Evolutionary conservation across 2,797 vertebrate species (phyloP).

Genomic region (Gallinago nigripennis): DNA sequence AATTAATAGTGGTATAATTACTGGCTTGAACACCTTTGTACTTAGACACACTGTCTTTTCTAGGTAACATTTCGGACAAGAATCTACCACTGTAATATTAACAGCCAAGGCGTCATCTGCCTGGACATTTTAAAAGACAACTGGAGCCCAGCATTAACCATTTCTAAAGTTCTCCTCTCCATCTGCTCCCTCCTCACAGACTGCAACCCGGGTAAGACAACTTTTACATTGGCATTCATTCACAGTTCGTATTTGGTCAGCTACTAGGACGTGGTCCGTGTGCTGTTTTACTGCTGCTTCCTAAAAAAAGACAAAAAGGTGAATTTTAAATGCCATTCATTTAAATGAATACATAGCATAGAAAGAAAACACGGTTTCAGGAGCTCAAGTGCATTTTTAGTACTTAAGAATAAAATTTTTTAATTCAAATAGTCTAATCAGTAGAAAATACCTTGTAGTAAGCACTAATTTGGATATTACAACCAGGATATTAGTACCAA

Average conservation of each 20-base stretch:
- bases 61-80: conserved; percentile 96
- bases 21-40: not conserved
- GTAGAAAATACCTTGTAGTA: conserved; percentile 44
- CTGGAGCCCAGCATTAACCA: conserved; percentile 97
- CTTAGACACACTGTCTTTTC: not conserved
- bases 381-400: conserved; percentile 11
- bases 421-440: conserved; percentile 23
- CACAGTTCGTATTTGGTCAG: not conserved
- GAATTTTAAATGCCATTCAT: not conserved
- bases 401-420: not conserved
- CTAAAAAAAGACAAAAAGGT: not conserved
- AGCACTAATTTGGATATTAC: conserved; percentile 61
- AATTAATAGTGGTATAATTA: not conserved
- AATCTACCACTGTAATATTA: conserved; percentile 99
- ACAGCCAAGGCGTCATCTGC: conserved; percentile 98
- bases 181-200: conserved; percentile 99
- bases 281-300: not conserved
- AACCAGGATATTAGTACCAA: conserved; percentile 37
- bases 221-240: not conserved
- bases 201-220: conserved; percentile 90
- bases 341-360: not conserved
- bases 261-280: not conserved
- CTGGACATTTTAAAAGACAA: conserved; percentile 99
- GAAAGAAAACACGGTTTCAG: conserved; percentile 21
- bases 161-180: conserved; percentile 97